Conservation (phyloP, 2,888 invertebrate species). For the Orthosia cruda region DNA sequence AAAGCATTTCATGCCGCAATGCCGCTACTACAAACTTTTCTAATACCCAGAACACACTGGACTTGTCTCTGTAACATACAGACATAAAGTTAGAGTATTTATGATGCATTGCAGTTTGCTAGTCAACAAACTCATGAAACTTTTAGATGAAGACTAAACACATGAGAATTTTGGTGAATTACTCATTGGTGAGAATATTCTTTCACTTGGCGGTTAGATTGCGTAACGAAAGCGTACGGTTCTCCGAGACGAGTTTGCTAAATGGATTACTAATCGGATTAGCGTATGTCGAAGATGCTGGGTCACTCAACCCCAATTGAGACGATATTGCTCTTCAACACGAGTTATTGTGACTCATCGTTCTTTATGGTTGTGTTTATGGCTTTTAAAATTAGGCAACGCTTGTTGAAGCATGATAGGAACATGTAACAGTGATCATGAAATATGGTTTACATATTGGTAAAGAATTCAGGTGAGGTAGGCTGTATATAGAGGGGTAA, state of each 20-base stretch:
- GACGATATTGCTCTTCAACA: constrained; percentile 65
- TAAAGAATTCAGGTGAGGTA: background rate
- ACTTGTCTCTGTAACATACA: constrained; percentile 51
- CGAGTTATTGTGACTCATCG: constrained; percentile 59
- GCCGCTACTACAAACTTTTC: constrained; percentile 65
- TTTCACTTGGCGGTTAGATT: constrained; percentile 53
- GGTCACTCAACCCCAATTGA: constrained; percentile 75
- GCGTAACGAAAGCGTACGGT: constrained; percentile 71
- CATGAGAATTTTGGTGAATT: constrained; percentile 33
- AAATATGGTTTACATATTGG: background rate
- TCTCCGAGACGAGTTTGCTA: constrained; percentile 70
- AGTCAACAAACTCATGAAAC: constrained; percentile 28
- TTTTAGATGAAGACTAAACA: constrained; percentile 38
- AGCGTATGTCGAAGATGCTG: constrained; percentile 71
- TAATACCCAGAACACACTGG: constrained; percentile 28
- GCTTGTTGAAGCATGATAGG: constrained; percentile 15
- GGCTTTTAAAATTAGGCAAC: constrained; percentile 48
- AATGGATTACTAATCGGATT: constrained; percentile 78
- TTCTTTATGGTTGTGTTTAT: constrained; percentile 41
- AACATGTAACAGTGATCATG: constrained; percentile 16
- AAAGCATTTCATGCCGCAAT: constrained; percentile 74
- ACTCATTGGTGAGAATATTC: constrained; percentile 45
- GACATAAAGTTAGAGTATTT: constrained; percentile 49
- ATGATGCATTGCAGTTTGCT: constrained; percentile 48
- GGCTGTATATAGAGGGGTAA: background rate